phyloP scores from a whole-genome alignment of 2,888 invertebrate genomes.

The Patella depressa region DNA sequence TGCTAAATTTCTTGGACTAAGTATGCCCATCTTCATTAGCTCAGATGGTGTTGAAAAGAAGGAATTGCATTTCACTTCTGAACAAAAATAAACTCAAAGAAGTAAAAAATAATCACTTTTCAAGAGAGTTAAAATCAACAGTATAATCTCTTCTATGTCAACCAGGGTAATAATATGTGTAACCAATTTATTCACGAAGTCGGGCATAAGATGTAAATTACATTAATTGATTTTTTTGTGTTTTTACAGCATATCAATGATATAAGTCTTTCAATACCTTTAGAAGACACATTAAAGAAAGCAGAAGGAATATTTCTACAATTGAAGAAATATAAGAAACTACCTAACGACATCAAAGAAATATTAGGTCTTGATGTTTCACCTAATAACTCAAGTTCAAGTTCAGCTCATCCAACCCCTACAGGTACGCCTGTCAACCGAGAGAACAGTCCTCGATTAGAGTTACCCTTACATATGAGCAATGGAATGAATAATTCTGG shows the following conservation, averaged over 20 bases:
- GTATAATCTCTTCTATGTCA: no score
- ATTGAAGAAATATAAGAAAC: conserved; percentile 73
- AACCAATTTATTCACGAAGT: no score
- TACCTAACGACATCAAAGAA: conserved; percentile 61
- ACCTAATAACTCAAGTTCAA: conserved; percentile 41
- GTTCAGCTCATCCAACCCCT: conserved; percentile 47
- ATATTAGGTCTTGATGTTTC: conserved; percentile 58
- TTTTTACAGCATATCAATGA: conserved; percentile 90
- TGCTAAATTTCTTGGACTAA: no score
- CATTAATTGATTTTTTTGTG: neutral
- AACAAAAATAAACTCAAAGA: no score
- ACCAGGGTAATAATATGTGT: no score
- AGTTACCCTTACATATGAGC: conserved; percentile 39
- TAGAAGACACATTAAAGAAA: conserved; percentile 84
- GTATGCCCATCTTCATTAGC: no score
- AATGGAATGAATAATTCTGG: conserved; percentile 39
- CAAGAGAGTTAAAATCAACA: no score
- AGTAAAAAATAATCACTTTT: no score
- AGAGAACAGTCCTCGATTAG: conserved; percentile 39
- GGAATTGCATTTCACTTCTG: no score
- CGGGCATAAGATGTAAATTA: neutral
- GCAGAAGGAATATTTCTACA: conserved; percentile 96
- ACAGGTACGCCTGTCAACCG: conserved; percentile 36
- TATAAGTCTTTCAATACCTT: conserved; percentile 86
- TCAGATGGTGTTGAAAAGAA: no score